Evolutionary conservation across 2,113 vertebrate genomes (phyloP).

Genomic region (Mustela lutreola): DNA sequence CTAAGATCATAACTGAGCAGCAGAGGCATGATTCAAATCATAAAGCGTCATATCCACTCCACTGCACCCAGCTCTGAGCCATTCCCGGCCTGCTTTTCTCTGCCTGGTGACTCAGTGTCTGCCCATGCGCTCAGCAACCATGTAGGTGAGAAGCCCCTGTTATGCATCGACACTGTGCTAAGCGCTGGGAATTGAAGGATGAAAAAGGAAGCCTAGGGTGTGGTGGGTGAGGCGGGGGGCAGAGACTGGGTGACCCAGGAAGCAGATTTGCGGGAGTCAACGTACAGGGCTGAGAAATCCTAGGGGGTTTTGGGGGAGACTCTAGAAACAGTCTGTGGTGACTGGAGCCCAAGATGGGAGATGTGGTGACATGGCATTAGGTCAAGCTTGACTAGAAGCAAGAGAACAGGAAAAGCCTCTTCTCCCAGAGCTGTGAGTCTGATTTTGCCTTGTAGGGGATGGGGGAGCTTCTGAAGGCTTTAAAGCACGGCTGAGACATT

Average conservation of each 20-base stretch:
- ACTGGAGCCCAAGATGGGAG: neutral
- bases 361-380: neutral
- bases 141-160: neutral
- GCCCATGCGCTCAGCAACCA: neutral
- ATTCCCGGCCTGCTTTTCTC: neutral
- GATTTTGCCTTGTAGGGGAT: neutral
- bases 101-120: neutral
- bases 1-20: neutral
- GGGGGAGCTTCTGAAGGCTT: neutral
- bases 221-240: neutral
- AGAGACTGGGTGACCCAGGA: neutral
- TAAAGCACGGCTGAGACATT: neutral
- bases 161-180: neutral
- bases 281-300: neutral
- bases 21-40: neutral
- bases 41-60: neutral
- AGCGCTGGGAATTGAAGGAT: neutral
- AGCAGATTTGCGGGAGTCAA: neutral
- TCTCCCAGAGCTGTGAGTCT: neutral
- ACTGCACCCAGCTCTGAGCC: neutral
- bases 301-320: neutral
- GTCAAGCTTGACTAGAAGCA: neutral
- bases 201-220: neutral
- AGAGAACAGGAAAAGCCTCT: neutral
- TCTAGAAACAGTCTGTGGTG: neutral